These are phyloP conservation scores for Silvanus unidentatus DNA, from an alignment of 2,888 invertebrate genomes.

Conservation along the genomic window DNA sequence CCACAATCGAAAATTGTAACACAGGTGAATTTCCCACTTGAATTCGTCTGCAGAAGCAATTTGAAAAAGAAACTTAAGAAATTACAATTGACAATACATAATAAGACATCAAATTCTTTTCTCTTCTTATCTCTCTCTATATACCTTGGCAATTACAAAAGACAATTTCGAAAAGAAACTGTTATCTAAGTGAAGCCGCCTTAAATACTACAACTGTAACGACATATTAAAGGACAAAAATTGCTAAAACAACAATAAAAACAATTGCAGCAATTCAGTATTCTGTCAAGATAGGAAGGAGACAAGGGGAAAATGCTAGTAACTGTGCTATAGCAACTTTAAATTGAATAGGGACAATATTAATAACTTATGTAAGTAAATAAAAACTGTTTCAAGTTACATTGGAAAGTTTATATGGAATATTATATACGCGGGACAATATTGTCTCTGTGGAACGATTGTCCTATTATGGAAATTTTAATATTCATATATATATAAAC, in stretches of 20 bases:
- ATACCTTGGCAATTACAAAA: too few species aligned
- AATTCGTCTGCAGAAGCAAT: too few species aligned
- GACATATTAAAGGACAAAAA: conserved; percentile 11
- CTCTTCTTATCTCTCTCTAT: too few species aligned
- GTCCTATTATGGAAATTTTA: conserved; percentile 15
- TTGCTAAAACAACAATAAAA: conserved; percentile 5
- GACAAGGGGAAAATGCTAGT: too few species aligned
- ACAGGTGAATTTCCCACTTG: too few species aligned
- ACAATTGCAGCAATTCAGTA: conserved; percentile 9
- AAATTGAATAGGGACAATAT: conserved; percentile 11
- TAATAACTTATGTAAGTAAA: conserved; percentile 9
- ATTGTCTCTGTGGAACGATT: conserved; percentile 13
- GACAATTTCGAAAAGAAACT: too few species aligned
- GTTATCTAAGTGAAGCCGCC: too few species aligned
- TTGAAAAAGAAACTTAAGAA: too few species aligned
- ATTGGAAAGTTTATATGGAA: conserved; percentile 13
- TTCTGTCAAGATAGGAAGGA: conserved; percentile 5
- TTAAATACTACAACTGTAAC: conserved; percentile 6
- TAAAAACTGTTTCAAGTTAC: conserved; percentile 7
- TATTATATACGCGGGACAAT: too few species aligned
- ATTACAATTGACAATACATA: too few species aligned
- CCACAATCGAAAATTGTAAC: too few species aligned
- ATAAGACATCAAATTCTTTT: too few species aligned
- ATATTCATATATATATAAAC: conserved; percentile 12
- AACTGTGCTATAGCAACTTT: conserved; percentile 7